Evolutionary conservation across 2,797 vertebrate genomes (phyloP), one percentile per base, ranked within the genome.

Genomic region (Benthosema pterotum): DNA sequence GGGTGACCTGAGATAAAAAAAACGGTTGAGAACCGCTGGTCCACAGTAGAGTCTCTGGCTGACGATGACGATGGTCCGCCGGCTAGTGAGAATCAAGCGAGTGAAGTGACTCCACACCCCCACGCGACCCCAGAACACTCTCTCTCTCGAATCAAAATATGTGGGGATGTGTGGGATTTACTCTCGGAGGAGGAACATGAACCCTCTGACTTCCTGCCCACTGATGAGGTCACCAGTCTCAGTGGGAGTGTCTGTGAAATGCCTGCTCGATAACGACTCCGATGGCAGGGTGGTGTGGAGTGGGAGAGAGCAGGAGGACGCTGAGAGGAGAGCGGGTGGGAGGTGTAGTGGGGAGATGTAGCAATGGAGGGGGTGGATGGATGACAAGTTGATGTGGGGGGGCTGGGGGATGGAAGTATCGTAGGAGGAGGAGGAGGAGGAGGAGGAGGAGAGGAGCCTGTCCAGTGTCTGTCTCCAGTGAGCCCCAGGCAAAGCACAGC

Each of bases 161-260:
- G 46, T 76, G 86, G 83, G 85, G 84, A 88, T 90, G 86, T 91
- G 90, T 92, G 90, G 91, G 90, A 89, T 88, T n/a, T 78, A 74
- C 82, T 91, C 91, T 93, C 89, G 79, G 73, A 88, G 84, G 87
- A 80, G 87, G 89, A 91, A 92, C 91, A 87, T 85, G 86, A 93
- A 89, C 86, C 90, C 87, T 78, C 81, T 80, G 79, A 92, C 89
- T 94, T 94, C 91, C 93, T 92, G 91, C 83, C 85, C n/a, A n/a
- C 73, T 87, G 89, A 89, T 94, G 92, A 94, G 89, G 88, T 94
- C 93, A 92, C 82, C 67, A 46, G 85, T 92, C 90, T 91, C 85
- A 57, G 69, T 72, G 89, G 92, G 90, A 91, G 86, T 74, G 87
- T 92, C 85, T 89, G 87, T 79, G 79, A 91, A 91, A 91, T 81